Evolutionary conservation across 2,888 invertebrate genomes (phyloP), one percentile per base, ranked within the genome.

Genomic region (Agriopis marginaria): DNA sequence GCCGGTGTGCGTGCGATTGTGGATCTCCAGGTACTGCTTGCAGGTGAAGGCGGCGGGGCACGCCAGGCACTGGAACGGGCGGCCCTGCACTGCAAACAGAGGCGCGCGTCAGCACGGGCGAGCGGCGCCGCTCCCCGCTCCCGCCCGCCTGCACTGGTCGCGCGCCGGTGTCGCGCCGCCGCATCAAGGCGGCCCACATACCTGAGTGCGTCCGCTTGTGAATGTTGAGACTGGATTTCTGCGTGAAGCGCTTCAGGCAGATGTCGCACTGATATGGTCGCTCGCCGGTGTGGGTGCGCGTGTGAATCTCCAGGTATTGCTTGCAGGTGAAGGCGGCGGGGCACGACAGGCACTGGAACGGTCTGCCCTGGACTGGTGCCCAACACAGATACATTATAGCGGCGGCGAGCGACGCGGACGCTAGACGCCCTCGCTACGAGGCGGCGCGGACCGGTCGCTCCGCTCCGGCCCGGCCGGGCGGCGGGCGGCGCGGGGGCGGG

Each of bases 151-250:
- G 42, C 65, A 69, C 72, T 73, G 74, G 75, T 75, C 78, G 78
- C 75, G 12, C 72, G 75, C 61, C 76, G 70, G 65, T 62, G 42
- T 45, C 56, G 39, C 66, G 70, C 71, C 73, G 76, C 76, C 78
- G 79, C 75, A n/a, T 66, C 63, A 54, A 73, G 72, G 72, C 75
- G 78, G 74, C 47, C 77, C 81, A 89, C 92, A 80, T 93, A 95
- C 95, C 95, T 84, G 97, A 96, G 89, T 97, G 97, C 77, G 96
- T 96, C 85, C 97, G 95, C 88, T 97, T 97, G 95, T 97, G 97
- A 78, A 97, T 97, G 93, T 97, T 97, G 82, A 97, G 95, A 89
- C 97, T 97, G 86, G 97, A 97, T 90, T 97, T 97, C 94, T 97
- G 97, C 75, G 97, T 97, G 94, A 97, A 97, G 86, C 97, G 95